Evolutionary conservation across 1,140 invertebrate genomes (phyloP), one percentile per base, ranked within the genome.

Genomic region (Chironomus striatipennis): DNA sequence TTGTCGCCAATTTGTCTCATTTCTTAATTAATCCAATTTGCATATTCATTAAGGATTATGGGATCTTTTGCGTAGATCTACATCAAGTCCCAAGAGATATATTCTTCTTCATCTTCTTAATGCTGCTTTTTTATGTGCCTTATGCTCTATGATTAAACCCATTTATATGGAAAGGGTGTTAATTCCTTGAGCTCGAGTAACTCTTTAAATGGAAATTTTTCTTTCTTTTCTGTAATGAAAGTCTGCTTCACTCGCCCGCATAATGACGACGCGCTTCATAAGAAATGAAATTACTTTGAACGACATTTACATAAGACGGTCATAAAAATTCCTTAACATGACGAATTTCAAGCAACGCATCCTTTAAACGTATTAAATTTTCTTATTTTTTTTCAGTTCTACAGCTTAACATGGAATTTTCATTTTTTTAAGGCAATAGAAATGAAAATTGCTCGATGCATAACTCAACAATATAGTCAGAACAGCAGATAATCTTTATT

Each of bases 21-120:
- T 70, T 70, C 65, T 70, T 70, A 70, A 70, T 70, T 70, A 70
- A 70, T 21, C 20, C 65, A 70, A 70, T 70, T 70, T 70, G 65
- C 65, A 70, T 70, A 70, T 70, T 70, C 65, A 70, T 70, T 70
- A 70, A 70, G 65, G 18, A 70, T n/a, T n/a, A 70, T 21, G 18
- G 20, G 4, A 57, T 70, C 18, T 70, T 67, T 70, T 20, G 12
- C 47, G 5, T 15, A 57, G n/a, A 57, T 57, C 47, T 57, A 12
- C n/a, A n/a, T 15, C 15, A n/a, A 57, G 12, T 57, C 47, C n/a
- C 47, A 57, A 57, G 47, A 57, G 47, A 57, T n/a, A 57, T 57
- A 8, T 47, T 47, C 43, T 47, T 57, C 12, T 7, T 57, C 47
- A 5, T 57, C 47, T 5, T n/a, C 12, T n/a, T 15, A n/a, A n/a